Percentiles rank a stretch among this genome's conserved stretches.
Evolutionary conservation across 2,888 invertebrate species (phyloP).

Genomic region (Chaetogeoica ovagalla): DNA sequence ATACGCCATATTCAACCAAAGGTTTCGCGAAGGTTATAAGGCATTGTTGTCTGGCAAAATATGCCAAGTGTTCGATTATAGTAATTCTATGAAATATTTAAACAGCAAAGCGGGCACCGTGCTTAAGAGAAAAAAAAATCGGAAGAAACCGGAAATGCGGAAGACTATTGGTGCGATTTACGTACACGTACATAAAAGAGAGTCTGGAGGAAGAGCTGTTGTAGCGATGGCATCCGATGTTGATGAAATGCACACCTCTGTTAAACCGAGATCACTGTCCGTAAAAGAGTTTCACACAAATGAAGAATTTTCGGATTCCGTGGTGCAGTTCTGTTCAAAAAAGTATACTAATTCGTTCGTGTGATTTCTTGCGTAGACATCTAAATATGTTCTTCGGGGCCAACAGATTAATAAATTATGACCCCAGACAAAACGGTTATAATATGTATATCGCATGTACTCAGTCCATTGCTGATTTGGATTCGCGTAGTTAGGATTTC

Average conservation of each 20-base stretch:
- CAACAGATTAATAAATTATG: too few species aligned
- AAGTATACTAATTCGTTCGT: constrained; percentile 31
- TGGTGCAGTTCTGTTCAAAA: constrained; percentile 21
- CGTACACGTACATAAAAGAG: background rate
- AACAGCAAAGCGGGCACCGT: constrained; percentile 17
- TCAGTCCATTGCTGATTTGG: too few species aligned
- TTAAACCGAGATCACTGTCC: background rate
- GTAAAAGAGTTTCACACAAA: background rate
- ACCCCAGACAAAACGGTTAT: too few species aligned
- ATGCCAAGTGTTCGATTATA: constrained; percentile 58
- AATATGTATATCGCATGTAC: too few species aligned
- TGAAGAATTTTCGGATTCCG: constrained; percentile 3
- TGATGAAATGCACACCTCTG: background rate
- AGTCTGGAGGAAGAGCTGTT: too few species aligned
- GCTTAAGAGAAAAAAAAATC: constrained; percentile 7
- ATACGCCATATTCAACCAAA: constrained; percentile 65
- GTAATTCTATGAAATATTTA: constrained; percentile 54
- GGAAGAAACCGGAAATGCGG: background rate
- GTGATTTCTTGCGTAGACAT: background rate
- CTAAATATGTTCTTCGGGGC: background rate
- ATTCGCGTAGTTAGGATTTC: too few species aligned
- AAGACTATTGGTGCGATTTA: constrained; percentile 27
- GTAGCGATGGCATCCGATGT: too few species aligned
- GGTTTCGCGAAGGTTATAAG: constrained; percentile 63
- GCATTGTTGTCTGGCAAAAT: constrained; percentile 61